phyloP scores from a whole-genome alignment of 2,113 vertebrate species.

The Myodes glareolus region DNA sequence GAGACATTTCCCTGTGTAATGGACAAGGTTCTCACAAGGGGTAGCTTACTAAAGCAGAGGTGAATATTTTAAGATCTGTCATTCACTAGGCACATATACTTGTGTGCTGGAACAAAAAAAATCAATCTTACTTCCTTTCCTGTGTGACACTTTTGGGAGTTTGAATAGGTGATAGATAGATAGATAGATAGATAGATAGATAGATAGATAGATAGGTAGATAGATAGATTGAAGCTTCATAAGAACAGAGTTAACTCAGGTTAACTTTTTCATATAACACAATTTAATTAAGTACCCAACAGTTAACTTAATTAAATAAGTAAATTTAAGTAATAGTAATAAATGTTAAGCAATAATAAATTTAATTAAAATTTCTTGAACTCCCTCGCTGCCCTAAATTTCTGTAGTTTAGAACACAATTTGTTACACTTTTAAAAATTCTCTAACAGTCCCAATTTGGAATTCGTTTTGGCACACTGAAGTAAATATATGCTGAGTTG shows the following conservation, averaged over 20 bases:
- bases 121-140: slow-evolving; percentile 27
- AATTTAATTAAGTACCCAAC: slow-evolving; percentile 8
- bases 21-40: neutral
- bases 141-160: slow-evolving; percentile 28
- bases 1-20: slow-evolving; percentile 7
- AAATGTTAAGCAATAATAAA: neutral
- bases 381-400: neutral
- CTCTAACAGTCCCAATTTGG: neutral
- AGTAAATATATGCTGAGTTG: slow-evolving; percentile 23
- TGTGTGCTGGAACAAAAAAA: slow-evolving; percentile 22
- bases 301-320: slow-evolving; percentile 7
- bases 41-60: neutral
- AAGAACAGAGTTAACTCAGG: neutral
- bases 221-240: neutral
- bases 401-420: slow-evolving; percentile 20
- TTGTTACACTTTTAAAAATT: neutral
- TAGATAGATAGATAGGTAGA: neutral
- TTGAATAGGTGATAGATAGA: neutral
- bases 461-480: neutral
- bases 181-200: neutral
- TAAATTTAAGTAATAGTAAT: neutral
- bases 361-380: neutral
- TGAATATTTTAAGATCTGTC: slow-evolving; percentile 33
- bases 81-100: neutral
- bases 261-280: slow-evolving; percentile 3